Conservation (phyloP, 2,113 vertebrate genomes). For the Melanerpes formicivorus region DNA sequence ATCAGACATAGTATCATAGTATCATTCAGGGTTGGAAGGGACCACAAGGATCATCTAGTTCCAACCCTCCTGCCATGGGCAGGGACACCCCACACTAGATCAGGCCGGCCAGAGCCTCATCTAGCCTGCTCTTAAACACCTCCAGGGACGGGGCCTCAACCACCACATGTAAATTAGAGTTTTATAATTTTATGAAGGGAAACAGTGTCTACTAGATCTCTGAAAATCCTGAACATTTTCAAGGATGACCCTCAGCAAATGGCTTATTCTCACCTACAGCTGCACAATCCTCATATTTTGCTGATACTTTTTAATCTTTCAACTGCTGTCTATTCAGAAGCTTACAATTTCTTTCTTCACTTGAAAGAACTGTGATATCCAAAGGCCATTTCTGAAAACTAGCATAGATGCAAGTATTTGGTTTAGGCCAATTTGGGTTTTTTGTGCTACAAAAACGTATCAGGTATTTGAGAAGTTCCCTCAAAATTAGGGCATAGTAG, state of each 20-base stretch:
- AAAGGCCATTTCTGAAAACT: background rate
- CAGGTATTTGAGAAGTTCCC: background rate
- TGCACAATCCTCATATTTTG: background rate
- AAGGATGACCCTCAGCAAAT: background rate
- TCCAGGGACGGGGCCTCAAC: too few relatives aligned
- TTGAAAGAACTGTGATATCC: background rate
- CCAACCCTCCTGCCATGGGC: too few relatives aligned
- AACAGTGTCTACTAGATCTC: background rate
- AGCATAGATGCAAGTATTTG: background rate
- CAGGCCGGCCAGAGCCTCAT: too few relatives aligned
- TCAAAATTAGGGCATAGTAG: background rate
- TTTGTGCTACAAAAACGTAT: background rate
- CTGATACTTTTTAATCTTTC: background rate
- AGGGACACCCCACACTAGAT: too few relatives aligned
- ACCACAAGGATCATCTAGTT: too few relatives aligned
- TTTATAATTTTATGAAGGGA: background rate
- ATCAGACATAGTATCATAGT: background rate
- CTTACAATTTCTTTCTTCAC: background rate
- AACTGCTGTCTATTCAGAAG: background rate
- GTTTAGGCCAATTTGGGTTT: background rate
- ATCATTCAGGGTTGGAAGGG: too few relatives aligned
- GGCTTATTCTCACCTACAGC: background rate
- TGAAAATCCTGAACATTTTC: background rate
- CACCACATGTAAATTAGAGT: background rate
- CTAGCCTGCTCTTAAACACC: too few relatives aligned